Percentiles rank a stretch among this genome's conserved stretches.
phyloP scores from a whole-genome alignment of 2,113 vertebrate species.

The Rhinopomastus cyanomelas region DNA sequence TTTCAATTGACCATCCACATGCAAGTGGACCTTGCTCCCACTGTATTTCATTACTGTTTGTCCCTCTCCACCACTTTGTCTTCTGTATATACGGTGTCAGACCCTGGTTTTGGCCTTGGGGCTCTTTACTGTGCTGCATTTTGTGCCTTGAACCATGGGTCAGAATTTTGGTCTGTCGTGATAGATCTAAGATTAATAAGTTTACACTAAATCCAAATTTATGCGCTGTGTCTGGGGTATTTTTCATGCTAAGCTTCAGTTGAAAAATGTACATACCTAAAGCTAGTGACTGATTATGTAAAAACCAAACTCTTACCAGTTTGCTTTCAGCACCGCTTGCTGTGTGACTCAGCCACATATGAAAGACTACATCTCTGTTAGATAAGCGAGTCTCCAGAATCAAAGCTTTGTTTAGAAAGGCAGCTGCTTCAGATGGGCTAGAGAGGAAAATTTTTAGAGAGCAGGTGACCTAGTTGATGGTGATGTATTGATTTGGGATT shows the following conservation, averaged over 20 bases:
- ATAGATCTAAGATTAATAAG: background rate
- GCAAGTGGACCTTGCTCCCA: background rate
- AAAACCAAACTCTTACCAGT: slow-evolving; percentile 20
- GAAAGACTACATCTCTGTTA: background rate
- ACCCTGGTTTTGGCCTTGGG: background rate
- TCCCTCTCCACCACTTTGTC: background rate
- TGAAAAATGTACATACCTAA: slow-evolving; percentile 3
- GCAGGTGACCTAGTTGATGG: background rate
- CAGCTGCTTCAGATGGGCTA: background rate
- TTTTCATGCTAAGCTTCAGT: slow-evolving; percentile 40
- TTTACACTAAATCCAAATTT: background rate
- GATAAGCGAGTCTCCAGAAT: slow-evolving; percentile 9
- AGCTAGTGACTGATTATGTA: background rate
- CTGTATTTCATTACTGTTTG: background rate
- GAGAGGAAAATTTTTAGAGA: background rate
- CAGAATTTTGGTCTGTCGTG: background rate
- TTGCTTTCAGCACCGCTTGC: slow-evolving; percentile 2
- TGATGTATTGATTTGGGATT: background rate
- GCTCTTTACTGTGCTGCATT: background rate
- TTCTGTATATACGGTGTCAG: background rate
- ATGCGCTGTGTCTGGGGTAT: background rate
- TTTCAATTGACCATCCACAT: background rate
- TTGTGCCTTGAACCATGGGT: background rate
- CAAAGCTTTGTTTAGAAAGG: slow-evolving; percentile 25
- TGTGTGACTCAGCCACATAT: background rate